phyloP scores from a whole-genome alignment of 2,888 invertebrate species.

The Ptychoptera albimana region DNA sequence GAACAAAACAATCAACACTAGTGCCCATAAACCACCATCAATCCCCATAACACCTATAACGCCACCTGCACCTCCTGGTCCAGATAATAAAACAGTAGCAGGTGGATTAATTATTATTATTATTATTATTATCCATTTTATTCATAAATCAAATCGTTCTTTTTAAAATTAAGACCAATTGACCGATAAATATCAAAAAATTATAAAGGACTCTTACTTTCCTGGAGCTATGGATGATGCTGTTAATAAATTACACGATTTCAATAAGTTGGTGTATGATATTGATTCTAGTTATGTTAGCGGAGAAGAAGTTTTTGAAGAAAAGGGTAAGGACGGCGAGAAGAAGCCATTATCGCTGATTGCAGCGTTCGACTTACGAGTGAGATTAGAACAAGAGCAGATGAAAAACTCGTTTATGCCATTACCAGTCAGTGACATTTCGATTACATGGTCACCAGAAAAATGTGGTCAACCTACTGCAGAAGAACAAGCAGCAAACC shows the following conservation, averaged over 20 bases:
- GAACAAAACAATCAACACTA: too few species aligned
- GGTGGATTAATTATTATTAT: too few species aligned
- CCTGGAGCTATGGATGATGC: constrained; percentile 10
- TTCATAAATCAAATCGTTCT: too few species aligned
- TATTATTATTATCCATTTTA: too few species aligned
- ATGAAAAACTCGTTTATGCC: constrained; percentile 5
- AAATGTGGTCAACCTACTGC: background rate
- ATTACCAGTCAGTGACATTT: background rate
- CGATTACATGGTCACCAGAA: background rate
- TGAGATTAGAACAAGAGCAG: constrained; percentile 4
- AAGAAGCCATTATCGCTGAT: constrained; percentile 6
- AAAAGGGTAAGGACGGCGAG: background rate
- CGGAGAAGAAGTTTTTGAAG: too few species aligned
- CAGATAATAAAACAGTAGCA: background rate
- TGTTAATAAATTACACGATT: constrained; percentile 8
- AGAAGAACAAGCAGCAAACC: background rate
- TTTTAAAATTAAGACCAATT: background rate
- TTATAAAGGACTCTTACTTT: constrained; percentile 8
- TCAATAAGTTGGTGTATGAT: constrained; percentile 7
- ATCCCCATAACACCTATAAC: too few species aligned
- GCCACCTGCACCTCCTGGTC: background rate
- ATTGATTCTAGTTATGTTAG: too few species aligned
- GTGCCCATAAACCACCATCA: too few species aligned
- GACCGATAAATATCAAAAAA: background rate
- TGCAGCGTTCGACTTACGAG: constrained; percentile 9